phyloP scores from a whole-genome alignment of 2,113 vertebrate genomes.

The Corydoras sp. region DNA sequence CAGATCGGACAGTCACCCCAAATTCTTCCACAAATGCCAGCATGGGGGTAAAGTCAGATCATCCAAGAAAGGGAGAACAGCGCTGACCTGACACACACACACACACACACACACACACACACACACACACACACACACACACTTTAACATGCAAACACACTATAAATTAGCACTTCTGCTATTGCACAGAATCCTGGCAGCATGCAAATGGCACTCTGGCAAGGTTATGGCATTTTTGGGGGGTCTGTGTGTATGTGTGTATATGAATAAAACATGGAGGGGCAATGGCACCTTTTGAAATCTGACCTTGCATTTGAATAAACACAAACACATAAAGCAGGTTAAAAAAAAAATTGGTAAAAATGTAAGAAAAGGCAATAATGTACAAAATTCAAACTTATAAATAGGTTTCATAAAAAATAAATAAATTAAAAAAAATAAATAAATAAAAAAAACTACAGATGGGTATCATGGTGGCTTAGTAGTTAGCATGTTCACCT shows the following conservation, averaged over 20 bases:
- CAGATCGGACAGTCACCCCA: slow-evolving; percentile 44
- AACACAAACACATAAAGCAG: slow-evolving; percentile 10
- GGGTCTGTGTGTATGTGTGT: not conserved
- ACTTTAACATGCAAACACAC: slow-evolving; percentile 35
- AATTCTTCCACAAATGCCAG: slow-evolving; percentile 19
- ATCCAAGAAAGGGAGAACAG: slow-evolving; percentile 36
- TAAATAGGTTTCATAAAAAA: no score
- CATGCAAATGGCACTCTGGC: slow-evolving; percentile 21
- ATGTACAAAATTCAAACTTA: no score
- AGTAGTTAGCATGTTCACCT: no score
- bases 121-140: slow-evolving; percentile 35
- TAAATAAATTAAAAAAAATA: no score
- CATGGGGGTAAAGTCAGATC: slow-evolving; percentile 54
- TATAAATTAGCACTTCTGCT: slow-evolving; percentile 38
- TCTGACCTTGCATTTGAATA: slow-evolving; percentile 21
- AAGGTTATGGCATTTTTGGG: slow-evolving; percentile 25
- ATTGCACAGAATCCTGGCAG: slow-evolving; percentile 35
- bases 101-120: slow-evolving; percentile 39
- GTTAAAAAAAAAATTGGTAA: not conserved
- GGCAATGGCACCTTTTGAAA: slow-evolving; percentile 4
- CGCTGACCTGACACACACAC: slow-evolving; percentile 41
- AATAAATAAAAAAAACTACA: no score
- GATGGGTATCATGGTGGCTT: no score
- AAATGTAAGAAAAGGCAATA: not conserved
- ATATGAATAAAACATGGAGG: slow-evolving; percentile 23